Base-by-base conservation (phyloP, 2,888 invertebrate species). In the Mythimna albipuncta region DNA sequence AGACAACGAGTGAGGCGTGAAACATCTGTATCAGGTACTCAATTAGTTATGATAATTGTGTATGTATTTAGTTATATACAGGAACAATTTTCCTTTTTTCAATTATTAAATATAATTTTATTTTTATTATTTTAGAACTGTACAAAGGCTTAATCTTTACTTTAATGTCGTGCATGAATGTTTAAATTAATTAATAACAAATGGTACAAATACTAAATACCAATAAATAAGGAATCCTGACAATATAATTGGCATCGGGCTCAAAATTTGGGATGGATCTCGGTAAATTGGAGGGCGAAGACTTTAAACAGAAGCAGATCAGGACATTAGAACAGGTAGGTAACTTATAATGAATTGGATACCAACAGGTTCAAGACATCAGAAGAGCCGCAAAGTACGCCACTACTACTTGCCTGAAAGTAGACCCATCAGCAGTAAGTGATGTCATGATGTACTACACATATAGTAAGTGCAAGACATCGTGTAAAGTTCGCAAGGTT, bases 341-440 rank as follows among this genome's bases (percentile, higher is more conserved):
- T 69, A 68, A 81, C 75, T 78, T 55, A 81, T 78, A 58, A 65
- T 81, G 68, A 78, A 81, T 74, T 78, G 78, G 80, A 81, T 74
- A 74, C 80, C 82, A 82, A 81, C 80, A 81, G 82, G 82, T 78
- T 55, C 74, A 19, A 74, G 68, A 68, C 67, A 74, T 70, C 70
- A 52, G 78, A 65, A 70, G 80, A 74, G 54, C 64, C 13, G 78
- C 78, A 68, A 75, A 74, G 44, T 82, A 70, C 82, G 47, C 68
- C 78, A 82, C 74, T 2, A 61, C 78, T 82, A 73, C 21, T 78
- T 70, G 78, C 62, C 67, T 74, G 59, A 68, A 74, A 59, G 52
- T 69, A 73, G 64, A 82, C 58, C 50, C 67, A 52, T n/a, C 50
- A 9, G 78, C 63, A 74, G 74, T 82, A 74, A 78, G 58, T 78